Evolutionary conservation across 2,888 invertebrate species (phyloP).

Genomic region (Leptothorax acervorum): DNA sequence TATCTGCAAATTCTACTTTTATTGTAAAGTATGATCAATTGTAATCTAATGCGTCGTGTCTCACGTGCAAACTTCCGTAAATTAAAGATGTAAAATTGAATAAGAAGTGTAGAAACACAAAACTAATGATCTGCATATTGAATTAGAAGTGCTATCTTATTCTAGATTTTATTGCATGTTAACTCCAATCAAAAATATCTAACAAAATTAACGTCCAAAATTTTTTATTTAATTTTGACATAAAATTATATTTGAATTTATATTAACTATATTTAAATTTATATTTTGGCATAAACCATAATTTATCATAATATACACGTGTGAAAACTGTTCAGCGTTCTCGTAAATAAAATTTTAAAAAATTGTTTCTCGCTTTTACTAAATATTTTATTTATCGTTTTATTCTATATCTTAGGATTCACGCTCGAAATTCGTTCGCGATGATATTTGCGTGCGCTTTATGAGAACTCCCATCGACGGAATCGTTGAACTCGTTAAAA

Average conservation of each 20-base stretch:
- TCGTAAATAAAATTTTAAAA: not conserved
- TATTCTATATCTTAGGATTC: not conserved
- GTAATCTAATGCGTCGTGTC: not conserved
- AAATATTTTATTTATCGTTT: conserved; percentile 5
- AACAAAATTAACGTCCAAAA: not conserved
- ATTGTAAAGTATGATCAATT: not conserved
- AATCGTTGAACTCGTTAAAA: conserved; percentile 51
- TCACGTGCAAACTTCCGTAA: not conserved
- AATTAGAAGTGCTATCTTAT: not conserved
- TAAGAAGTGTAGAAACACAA: not conserved
- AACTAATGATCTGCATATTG: not conserved
- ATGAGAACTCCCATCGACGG: not conserved
- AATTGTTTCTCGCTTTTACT: not conserved
- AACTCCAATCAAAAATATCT: not conserved
- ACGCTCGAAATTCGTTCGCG: not conserved
- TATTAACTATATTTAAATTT: not conserved
- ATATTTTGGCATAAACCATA: not conserved
- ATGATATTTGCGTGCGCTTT: conserved; percentile 8
- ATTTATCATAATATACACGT: not conserved
- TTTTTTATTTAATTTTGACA: not conserved
- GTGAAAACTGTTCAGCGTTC: not conserved
- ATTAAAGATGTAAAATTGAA: not conserved
- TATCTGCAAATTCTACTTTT: not conserved
- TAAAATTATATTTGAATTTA: not conserved
- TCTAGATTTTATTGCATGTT: not conserved